phyloP scores from a whole-genome alignment of 2,888 invertebrate species.

The Cataglyphis albicans region DNA sequence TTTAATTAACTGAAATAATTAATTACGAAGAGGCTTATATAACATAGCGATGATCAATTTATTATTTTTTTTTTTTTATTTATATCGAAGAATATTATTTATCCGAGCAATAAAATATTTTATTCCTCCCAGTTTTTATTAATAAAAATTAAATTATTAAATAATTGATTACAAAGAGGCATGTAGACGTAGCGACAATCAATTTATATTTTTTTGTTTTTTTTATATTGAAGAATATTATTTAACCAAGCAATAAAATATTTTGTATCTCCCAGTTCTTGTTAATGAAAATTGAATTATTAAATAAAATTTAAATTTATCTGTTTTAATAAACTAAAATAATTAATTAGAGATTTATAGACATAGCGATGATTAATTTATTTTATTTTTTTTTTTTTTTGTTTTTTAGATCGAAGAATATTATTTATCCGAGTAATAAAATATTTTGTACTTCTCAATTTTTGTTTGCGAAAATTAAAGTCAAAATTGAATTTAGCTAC shows the following conservation, averaged over 20 bases:
- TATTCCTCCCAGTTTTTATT: neutral
- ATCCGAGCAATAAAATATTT: neutral
- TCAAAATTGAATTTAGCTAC: no score
- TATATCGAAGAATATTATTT: neutral
- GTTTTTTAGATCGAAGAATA: neutral
- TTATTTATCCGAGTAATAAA: neutral
- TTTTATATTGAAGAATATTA: neutral
- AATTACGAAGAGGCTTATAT: neutral
- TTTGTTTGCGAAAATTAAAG: neutral
- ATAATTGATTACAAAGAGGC: neutral
- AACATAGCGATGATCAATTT: neutral
- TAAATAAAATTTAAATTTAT: neutral
- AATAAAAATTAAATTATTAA: neutral
- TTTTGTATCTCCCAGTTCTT: neutral
- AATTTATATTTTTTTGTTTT: neutral
- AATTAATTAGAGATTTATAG: neutral
- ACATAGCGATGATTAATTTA: neutral
- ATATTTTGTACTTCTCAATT: neutral
- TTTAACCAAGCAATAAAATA: neutral
- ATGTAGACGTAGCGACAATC: neutral
- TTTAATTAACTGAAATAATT: slow-evolving; percentile 1
- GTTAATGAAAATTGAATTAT: neutral
- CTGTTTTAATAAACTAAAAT: neutral
- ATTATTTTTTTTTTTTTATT: neutral
- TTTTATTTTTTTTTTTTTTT: neutral